Percentiles rank a stretch among this genome's conserved stretches.
phyloP scores from a whole-genome alignment of 2,888 invertebrate species.

The Caenorhabditis sp. region DNA sequence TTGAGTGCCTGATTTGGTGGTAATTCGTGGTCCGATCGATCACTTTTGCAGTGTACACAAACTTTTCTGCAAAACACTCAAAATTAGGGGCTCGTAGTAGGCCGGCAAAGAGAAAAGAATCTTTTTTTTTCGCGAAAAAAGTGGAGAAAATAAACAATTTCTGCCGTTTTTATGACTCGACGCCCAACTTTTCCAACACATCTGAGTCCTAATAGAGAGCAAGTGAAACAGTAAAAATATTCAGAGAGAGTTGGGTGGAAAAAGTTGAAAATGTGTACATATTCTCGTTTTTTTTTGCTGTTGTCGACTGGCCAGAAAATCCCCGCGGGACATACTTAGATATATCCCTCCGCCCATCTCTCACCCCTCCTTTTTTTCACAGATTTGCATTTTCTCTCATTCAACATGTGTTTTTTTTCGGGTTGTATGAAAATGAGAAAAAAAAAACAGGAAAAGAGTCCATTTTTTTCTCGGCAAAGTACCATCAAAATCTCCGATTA shows the following conservation, averaged over 20 bases:
- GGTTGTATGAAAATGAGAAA: no score
- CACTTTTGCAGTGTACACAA: constrained; percentile 69
- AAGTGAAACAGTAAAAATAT: constrained; percentile 5
- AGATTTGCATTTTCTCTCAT: background rate
- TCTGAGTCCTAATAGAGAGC: background rate
- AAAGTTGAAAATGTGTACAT: background rate
- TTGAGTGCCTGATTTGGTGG: constrained; percentile 63
- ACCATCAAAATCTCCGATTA: no score
- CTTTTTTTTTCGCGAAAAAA: no score
- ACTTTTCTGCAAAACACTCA: constrained; percentile 60
- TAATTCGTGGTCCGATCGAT: constrained; percentile 66
- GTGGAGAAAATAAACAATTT: background rate
- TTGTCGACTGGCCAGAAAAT: no score
- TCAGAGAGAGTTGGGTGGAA: background rate
- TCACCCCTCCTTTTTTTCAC: background rate
- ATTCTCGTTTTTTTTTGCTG: no score
- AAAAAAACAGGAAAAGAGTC: no score
- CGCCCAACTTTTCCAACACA: no score
- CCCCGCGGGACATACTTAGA: background rate
- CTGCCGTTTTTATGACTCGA: no score
- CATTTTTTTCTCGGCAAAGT: no score
- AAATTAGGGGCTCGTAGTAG: background rate
- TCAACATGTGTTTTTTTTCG: no score
- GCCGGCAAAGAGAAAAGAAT: background rate
- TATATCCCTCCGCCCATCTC: background rate